Evolutionary conservation across 2,888 invertebrate genomes (phyloP).

Genomic region (Willowsia nigromaculata): DNA sequence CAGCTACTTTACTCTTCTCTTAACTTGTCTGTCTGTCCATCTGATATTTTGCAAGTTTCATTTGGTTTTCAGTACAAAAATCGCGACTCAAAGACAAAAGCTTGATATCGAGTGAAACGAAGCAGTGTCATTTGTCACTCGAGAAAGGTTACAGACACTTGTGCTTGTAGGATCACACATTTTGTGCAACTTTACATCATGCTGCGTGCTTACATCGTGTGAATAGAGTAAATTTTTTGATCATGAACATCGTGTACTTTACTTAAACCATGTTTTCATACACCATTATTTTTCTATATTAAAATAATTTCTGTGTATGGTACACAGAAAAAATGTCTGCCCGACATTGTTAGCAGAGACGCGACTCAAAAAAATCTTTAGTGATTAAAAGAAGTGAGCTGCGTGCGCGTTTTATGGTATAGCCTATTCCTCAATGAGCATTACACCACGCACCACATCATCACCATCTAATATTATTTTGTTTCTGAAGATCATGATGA

Average conservation of each 20-base stretch:
- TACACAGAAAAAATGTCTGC: neutral
- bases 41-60: too few relatives aligned
- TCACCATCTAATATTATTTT: conserved; percentile 4
- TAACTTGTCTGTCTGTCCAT: neutral
- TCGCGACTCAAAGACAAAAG: too few relatives aligned
- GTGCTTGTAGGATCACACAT: too few relatives aligned
- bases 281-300: conserved; percentile 1
- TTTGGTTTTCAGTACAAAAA: too few relatives aligned
- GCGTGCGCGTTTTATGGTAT: conserved; percentile 40
- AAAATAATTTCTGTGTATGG: neutral
- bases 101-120: too few relatives aligned
- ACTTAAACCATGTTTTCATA: neutral
- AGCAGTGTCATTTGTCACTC: too few relatives aligned
- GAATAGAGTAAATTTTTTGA: too few relatives aligned
- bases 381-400: conserved; percentile 28
- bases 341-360: conserved; percentile 29
- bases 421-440: conserved; percentile 10
- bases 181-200: too few relatives aligned
- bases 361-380: conserved; percentile 26
- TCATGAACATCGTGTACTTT: too few relatives aligned
- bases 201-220: too few relatives aligned
- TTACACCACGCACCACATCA: neutral
- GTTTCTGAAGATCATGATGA: conserved; percentile 17
- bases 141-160: too few relatives aligned
- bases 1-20: neutral